phyloP scores from a whole-genome alignment of 2,797 vertebrate genomes.

The Phataginus tetradactyla region DNA sequence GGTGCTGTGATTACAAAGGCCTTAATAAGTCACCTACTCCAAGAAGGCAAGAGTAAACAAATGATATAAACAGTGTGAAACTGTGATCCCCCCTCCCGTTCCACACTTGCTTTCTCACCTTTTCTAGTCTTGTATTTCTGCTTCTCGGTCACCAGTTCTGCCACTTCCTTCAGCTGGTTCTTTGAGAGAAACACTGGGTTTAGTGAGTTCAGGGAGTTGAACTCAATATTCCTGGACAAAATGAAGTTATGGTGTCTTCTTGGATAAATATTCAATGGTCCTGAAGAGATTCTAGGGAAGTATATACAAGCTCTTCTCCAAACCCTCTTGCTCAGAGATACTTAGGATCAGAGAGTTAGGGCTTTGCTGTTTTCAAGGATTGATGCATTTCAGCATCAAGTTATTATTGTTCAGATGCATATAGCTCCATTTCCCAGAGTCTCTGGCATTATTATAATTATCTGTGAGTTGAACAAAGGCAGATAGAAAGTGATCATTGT shows the following conservation, averaged over 20 bases:
- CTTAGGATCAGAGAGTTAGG: no score
- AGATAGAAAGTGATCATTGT: background rate
- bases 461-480: background rate
- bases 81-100: background rate
- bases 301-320: background rate
- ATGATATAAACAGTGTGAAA: background rate
- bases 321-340: background rate
- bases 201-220: background rate
- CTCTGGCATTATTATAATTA: background rate
- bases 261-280: background rate
- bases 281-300: background rate
- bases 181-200: constrained; percentile 41
- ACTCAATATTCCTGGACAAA: constrained; percentile 13
- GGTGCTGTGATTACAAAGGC: background rate
- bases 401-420: background rate
- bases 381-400: background rate
- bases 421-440: background rate
- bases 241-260: background rate
- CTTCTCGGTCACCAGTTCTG: background rate
- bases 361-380: background rate
- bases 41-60: background rate
- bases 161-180: constrained; percentile 58
- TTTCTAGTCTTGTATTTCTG: constrained; percentile 42
- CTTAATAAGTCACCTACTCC: background rate
- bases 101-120: background rate